Conservation (phyloP, 1,140 invertebrate species). For the Drosophila tropicalis region DNA sequence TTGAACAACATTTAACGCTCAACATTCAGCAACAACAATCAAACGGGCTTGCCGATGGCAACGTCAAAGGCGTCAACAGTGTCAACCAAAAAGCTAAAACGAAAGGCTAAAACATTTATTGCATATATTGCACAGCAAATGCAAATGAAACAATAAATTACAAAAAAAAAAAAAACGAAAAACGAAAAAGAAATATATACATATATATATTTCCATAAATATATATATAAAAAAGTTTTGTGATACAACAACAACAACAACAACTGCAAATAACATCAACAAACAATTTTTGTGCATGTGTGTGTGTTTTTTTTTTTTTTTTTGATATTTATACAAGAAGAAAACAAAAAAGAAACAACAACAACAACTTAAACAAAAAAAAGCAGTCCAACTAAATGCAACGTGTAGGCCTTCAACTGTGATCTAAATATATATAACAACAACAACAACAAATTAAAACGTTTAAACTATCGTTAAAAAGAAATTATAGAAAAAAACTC, state of each 20-base stretch:
- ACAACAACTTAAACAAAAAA: constrained; percentile 22
- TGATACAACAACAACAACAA: constrained; percentile 6
- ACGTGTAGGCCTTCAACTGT: constrained; percentile 82
- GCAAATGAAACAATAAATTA: background rate
- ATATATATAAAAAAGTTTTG: background rate
- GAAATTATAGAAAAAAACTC: constrained; percentile 10
- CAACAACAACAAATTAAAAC: constrained; percentile 21
- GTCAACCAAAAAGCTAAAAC: constrained; percentile 1
- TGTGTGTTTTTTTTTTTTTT: constrained; percentile 6
- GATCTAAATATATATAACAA: constrained; percentile 63
- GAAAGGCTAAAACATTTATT: background rate
- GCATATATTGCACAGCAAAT: constrained; percentile 2
- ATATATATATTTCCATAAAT: too few relatives aligned
- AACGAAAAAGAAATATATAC: too few relatives aligned
- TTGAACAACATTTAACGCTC: constrained; percentile 11
- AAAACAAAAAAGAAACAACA: constrained; percentile 32
- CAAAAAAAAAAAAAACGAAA: background rate
- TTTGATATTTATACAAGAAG: constrained; percentile 23
- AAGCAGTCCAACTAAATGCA: constrained; percentile 69
- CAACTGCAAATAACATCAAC: constrained; percentile 21
- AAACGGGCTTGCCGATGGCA: constrained; percentile 51
- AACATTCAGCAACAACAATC: constrained; percentile 26
- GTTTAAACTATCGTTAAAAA: constrained; percentile 15
- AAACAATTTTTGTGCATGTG: constrained; percentile 13
- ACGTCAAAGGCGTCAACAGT: background rate